Evolutionary conservation across 1,140 invertebrate genomes (phyloP), one percentile per base, ranked within the genome.

Genomic region (Lucilia cuprina): DNA sequence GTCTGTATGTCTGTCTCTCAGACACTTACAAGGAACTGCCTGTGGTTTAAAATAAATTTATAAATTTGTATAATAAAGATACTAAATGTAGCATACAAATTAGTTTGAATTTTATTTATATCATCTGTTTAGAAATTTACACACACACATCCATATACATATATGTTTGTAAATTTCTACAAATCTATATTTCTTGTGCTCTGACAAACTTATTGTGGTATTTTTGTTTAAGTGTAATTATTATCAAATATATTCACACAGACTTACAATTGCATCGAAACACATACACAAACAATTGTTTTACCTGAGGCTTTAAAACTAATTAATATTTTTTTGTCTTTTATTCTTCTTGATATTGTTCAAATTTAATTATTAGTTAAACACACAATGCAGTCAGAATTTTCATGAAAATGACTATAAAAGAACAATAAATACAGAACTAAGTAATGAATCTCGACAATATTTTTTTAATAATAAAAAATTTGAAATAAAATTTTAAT

Each of bases 351-450:
- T 49, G 41, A 80, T 80, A 49, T 80, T 80, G 41, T 80, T 80
- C 14, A 80, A 80, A 80, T 80, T 80, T 80, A 80, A 80, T 80
- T 80, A 80, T 80, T 19, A 30, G n/a, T 49, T 41, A 80, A 49
- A 80, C 41, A 21, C 49, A 50, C 77, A 49, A 49, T 80, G 77
- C 21, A 49, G 50, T 55, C 41, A n/a, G 34, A 30, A 30, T 77
- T 30, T 34, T 9, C 25, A 25, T 30, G 70, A 10, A 41, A 41
- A 41, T 41, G 19, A 74, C 19, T 74, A 74, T 21, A 74, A 41
- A 35, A 21, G 74, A 17, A 77, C 34, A 77, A 77, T 77, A 14
- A 49, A 49, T 12, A 14, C 49, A 49, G 5, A 49, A 49, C 0
- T 55, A 55, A 55, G 41, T 41, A 41, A 41, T 41, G 41, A 41